Evolutionary conservation across 2,888 invertebrate genomes (phyloP).

Genomic region (Lysandra bellargus): DNA sequence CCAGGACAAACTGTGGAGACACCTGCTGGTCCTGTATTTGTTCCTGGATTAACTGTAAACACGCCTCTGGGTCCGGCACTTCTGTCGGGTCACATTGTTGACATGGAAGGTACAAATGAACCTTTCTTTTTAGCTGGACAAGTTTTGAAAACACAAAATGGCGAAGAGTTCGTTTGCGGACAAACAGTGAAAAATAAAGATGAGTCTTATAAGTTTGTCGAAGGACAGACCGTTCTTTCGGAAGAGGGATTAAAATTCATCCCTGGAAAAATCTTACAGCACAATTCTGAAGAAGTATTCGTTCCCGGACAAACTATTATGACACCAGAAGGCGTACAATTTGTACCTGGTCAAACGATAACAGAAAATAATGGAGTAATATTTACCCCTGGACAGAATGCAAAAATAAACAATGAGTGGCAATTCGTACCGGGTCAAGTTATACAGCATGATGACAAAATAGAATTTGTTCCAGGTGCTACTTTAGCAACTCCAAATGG

Average conservation of each 20-base stretch:
- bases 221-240: slow-evolving; percentile 83
- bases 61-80: slow-evolving; percentile 84
- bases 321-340: slow-evolving; percentile 81
- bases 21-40: slow-evolving; percentile 84
- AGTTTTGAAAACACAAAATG: slow-evolving; percentile 80
- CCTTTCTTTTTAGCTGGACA: slow-evolving; percentile 87
- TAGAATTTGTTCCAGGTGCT: slow-evolving; percentile 83
- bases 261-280: slow-evolving; percentile 79
- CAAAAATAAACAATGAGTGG: slow-evolving; percentile 77
- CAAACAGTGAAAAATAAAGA: slow-evolving; percentile 82
- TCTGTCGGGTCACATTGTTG: slow-evolving; percentile 86
- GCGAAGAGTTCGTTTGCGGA: slow-evolving; percentile 83
- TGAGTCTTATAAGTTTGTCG: slow-evolving; percentile 77
- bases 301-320: slow-evolving; percentile 83
- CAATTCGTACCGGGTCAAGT: slow-evolving; percentile 85
- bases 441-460: slow-evolving; percentile 76
- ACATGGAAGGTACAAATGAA: slow-evolving; percentile 77
- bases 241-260: slow-evolving; percentile 83
- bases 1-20: slow-evolving; percentile 88
- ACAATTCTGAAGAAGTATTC: slow-evolving; percentile 74
- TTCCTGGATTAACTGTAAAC: slow-evolving; percentile 86
- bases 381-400: slow-evolving; percentile 84
- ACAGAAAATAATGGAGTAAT: slow-evolving; percentile 70
- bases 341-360: slow-evolving; percentile 83
- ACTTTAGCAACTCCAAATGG: slow-evolving; percentile 83